Evolutionary conservation across 2,113 vertebrate genomes (phyloP).

Genomic region (Poecile atricapillus): DNA sequence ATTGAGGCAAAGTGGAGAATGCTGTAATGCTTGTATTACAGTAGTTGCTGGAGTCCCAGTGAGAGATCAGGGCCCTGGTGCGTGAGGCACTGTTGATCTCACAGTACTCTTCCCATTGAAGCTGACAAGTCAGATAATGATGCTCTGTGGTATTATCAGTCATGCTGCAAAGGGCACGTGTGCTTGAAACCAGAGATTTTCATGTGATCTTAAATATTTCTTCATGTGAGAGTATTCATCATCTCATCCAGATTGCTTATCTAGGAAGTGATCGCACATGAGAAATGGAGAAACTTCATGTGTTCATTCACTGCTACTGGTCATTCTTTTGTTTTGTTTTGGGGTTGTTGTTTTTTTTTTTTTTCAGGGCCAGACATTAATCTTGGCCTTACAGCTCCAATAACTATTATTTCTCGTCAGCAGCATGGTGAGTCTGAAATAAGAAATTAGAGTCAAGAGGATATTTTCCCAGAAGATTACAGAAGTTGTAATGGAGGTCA

Average conservation of each 20-base stretch:
- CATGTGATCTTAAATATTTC: neutral
- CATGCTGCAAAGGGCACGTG: neutral
- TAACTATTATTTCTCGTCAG: slow-evolving; percentile 23
- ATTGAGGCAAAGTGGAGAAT: slow-evolving; percentile 43
- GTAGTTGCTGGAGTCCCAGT: slow-evolving; percentile 29
- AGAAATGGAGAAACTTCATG: neutral
- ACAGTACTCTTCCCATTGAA: neutral
- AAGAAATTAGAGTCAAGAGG: slow-evolving; percentile 52
- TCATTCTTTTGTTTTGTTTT: neutral
- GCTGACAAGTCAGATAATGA: neutral
- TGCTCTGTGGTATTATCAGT: neutral
- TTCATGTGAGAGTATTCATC: neutral
- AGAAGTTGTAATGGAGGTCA: slow-evolving; percentile 50
- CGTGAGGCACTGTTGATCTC: neutral
- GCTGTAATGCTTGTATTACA: neutral
- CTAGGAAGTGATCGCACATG: neutral
- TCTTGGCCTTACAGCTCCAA: slow-evolving; percentile 11
- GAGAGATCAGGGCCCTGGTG: slow-evolving; percentile 21
- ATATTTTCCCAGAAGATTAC: slow-evolving; percentile 62
- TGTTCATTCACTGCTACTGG: slow-evolving; percentile 25
- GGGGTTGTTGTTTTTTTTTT: neutral
- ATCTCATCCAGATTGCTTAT: neutral
- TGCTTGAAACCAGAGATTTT: neutral
- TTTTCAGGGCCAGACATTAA: neutral
- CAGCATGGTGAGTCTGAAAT: slow-evolving; percentile 33